These are phyloP conservation scores for Drosophila seclusa DNA, from an alignment of 2,888 invertebrate species.

Conservation along the genomic window DNA sequence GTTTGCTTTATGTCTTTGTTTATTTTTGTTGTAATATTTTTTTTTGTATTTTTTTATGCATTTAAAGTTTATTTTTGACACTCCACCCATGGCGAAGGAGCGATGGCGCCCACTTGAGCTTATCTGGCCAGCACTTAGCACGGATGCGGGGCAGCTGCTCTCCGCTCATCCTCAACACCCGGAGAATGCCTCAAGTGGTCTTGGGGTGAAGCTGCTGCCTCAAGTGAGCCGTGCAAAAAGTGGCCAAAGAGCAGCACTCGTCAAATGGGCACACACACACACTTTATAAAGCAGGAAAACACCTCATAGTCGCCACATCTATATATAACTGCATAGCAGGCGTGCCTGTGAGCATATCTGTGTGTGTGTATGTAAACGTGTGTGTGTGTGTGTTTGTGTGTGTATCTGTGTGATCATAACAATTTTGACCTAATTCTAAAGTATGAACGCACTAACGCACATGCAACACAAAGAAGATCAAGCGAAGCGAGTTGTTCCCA, in stretches of 20 bases:
- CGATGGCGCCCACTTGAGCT: slow-evolving; percentile 68
- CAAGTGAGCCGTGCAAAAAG: slow-evolving; percentile 66
- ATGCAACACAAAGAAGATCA: slow-evolving; percentile 63
- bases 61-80: slow-evolving; percentile 60
- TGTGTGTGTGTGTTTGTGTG: slow-evolving; percentile 32
- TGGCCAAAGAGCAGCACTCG: slow-evolving; percentile 45
- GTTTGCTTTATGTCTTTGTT: slow-evolving; percentile 9
- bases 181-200: slow-evolving; percentile 33
- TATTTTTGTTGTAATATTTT: background rate
- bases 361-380: background rate
- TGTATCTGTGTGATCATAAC: slow-evolving; percentile 75
- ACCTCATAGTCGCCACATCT: slow-evolving; percentile 59
- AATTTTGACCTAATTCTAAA: slow-evolving; percentile 81
- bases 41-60: slow-evolving; percentile 48
- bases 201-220: slow-evolving; percentile 26
- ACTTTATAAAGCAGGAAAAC: slow-evolving; percentile 70
- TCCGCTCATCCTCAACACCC: background rate
- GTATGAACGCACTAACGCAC: slow-evolving; percentile 43
- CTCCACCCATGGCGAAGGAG: slow-evolving; percentile 47
- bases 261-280: slow-evolving; percentile 65
- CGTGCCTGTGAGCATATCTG: slow-evolving; percentile 20
- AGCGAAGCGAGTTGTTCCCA: slow-evolving; percentile 48
- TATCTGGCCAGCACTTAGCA: slow-evolving; percentile 45
- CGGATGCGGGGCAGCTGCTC: background rate
- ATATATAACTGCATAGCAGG: slow-evolving; percentile 72